Evolutionary conservation across 1,140 invertebrate species (phyloP).

Genomic region (Pinna nobilis): DNA sequence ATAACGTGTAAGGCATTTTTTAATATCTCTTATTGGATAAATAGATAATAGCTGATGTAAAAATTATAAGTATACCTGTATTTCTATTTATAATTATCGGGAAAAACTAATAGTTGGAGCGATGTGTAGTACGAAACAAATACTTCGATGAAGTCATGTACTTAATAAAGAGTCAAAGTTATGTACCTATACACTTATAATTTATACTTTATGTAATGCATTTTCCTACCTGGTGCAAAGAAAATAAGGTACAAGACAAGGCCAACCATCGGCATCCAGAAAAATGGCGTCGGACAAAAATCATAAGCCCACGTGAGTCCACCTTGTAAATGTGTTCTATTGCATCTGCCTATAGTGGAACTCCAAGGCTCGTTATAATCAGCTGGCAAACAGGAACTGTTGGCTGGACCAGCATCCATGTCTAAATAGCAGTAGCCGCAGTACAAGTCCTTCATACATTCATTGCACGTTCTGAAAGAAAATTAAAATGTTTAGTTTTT

Average conservation of each 20-base stretch:
- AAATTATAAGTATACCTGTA: too few relatives aligned
- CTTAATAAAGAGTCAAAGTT: too few relatives aligned
- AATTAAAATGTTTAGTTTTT: background rate
- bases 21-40: too few relatives aligned
- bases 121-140: too few relatives aligned
- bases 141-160: too few relatives aligned
- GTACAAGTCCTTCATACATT: conserved; percentile 71
- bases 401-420: conserved; percentile 43
- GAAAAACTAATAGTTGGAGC: too few relatives aligned
- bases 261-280: conserved; percentile 78
- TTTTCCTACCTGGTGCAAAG: conserved; percentile 76
- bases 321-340: conserved; percentile 44
- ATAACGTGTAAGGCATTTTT: too few relatives aligned
- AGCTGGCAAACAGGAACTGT: conserved; percentile 69
- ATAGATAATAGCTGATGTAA: too few relatives aligned
- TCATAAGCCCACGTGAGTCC: conserved; percentile 73
- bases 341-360: conserved; percentile 60
- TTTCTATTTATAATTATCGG: too few relatives aligned
- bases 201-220: too few relatives aligned
- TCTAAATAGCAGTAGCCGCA: conserved; percentile 77
- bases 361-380: conserved; percentile 65
- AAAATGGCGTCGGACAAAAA: conserved; percentile 77
- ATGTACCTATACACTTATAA: too few relatives aligned
- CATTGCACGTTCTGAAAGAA: conserved; percentile 73
- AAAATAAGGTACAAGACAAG: conserved; percentile 77